Evolutionary conservation across 64 coral and sea anemone genomes (phyloP).

Genomic region (Porites lutea): DNA sequence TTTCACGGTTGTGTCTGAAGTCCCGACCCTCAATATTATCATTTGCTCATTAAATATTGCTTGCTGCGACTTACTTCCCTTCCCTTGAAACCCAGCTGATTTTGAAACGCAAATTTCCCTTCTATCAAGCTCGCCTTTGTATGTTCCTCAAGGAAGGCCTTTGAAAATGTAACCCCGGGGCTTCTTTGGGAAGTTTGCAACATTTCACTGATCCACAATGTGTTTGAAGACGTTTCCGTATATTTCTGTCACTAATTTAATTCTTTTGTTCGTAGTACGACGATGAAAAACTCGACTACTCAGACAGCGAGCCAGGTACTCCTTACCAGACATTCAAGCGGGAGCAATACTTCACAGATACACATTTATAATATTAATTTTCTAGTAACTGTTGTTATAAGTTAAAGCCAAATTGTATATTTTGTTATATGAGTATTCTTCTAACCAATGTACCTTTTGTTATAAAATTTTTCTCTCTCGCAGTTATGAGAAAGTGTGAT

Average conservation of each 20-base stretch:
- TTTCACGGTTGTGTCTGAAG: too few relatives aligned
- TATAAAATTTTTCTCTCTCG: background rate
- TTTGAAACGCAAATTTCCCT: too few relatives aligned
- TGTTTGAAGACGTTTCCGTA: background rate
- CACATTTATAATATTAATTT: constrained; percentile 56
- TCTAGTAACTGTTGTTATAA: background rate
- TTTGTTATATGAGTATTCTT: background rate
- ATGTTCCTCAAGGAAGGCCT: too few relatives aligned
- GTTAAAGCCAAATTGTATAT: background rate
- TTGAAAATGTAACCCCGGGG: too few relatives aligned
- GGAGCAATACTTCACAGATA: constrained; percentile 90
- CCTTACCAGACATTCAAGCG: constrained; percentile 69
- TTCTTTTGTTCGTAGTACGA: constrained; percentile 59
- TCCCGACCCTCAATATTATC: too few relatives aligned
- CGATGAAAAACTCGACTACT: constrained; percentile 67
- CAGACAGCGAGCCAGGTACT: constrained; percentile 69
- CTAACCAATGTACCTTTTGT: background rate
- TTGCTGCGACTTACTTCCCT: too few relatives aligned
- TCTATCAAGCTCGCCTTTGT: too few relatives aligned
- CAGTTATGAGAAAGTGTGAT: background rate
- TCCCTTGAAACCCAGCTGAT: too few relatives aligned
- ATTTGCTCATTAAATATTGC: too few relatives aligned
- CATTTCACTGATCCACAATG: background rate
- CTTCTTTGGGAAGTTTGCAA: too few relatives aligned
- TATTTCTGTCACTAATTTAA: background rate